A percentile compares a stretch with the other conserved stretches of the same genome.
These are phyloP conservation scores for Sebastes iracundus DNA, from an alignment of 2,797 vertebrate species.

Conservation along the genomic window DNA sequence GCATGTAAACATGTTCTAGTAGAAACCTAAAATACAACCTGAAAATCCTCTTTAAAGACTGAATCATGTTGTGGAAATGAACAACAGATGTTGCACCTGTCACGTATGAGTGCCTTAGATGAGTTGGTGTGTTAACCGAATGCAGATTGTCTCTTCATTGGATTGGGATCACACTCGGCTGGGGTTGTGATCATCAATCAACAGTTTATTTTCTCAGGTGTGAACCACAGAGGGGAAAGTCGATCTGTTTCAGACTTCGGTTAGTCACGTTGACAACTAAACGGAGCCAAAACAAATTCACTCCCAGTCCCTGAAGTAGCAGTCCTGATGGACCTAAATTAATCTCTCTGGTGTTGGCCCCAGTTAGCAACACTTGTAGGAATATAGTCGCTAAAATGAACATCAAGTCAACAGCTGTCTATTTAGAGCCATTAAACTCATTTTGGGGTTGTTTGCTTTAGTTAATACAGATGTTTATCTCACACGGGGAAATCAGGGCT, in stretches of 20 bases:
- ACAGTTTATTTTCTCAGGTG: neutral
- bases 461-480: neutral
- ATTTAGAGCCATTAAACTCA: neutral
- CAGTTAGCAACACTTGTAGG: neutral
- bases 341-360: neutral
- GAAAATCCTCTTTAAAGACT: neutral
- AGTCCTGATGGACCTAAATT: neutral
- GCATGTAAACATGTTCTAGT: no score
- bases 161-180: neutral
- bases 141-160: neutral
- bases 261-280: neutral
- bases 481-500: neutral
- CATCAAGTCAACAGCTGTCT: neutral
- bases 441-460: neutral
- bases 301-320: neutral
- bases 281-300: neutral
- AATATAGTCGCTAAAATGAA: neutral
- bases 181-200: neutral
- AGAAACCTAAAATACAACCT: no score
- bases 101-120: neutral
- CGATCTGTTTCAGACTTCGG: neutral
- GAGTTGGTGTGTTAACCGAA: neutral
- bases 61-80: neutral
- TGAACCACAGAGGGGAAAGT: neutral
- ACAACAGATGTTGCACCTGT: neutral